phyloP scores from a whole-genome alignment of 2,888 invertebrate species.

The Acleris cristana region DNA sequence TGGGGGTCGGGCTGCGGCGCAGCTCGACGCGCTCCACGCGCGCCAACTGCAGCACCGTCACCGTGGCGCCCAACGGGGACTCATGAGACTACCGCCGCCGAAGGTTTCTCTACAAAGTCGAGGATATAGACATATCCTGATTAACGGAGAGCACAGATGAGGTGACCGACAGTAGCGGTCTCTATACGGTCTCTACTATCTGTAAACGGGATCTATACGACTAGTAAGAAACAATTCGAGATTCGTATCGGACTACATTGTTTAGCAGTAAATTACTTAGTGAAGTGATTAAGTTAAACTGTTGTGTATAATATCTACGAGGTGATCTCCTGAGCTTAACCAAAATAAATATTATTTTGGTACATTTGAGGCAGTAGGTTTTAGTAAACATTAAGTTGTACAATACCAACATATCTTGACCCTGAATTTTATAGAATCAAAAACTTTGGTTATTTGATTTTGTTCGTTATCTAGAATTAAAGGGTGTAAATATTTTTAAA shows the following conservation, averaged over 20 bases:
- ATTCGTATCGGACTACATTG: conserved; percentile 8
- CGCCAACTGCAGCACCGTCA: conserved; percentile 82
- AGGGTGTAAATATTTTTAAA: too few species aligned
- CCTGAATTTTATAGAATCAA: background rate
- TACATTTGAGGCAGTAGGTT: conserved; percentile 12
- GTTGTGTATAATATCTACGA: conserved; percentile 19
- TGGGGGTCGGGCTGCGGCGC: conserved; percentile 69
- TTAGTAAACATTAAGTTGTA: conserved; percentile 12
- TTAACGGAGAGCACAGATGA: conserved; percentile 80
- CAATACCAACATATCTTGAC: conserved; percentile 22
- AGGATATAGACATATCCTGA: conserved; percentile 77
- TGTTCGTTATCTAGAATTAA: background rate
- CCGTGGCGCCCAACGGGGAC: conserved; percentile 77
- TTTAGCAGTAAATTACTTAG: background rate
- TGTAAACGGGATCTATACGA: conserved; percentile 71
- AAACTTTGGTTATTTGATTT: background rate
- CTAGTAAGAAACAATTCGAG: conserved; percentile 43
- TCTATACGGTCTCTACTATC: conserved; percentile 72
- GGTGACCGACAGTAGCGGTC: conserved; percentile 75
- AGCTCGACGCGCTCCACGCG: conserved; percentile 81
- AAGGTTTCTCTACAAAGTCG: conserved; percentile 71
- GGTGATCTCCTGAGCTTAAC: conserved; percentile 37
- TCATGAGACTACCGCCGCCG: conserved; percentile 77
- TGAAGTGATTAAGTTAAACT: conserved; percentile 14
- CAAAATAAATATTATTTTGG: conserved; percentile 23